A percentile compares a stretch with the other conserved stretches of the same genome.
These are phyloP conservation scores for Halcyon badia DNA, from an alignment of 2,797 vertebrate genomes.

Conservation along the genomic window DNA sequence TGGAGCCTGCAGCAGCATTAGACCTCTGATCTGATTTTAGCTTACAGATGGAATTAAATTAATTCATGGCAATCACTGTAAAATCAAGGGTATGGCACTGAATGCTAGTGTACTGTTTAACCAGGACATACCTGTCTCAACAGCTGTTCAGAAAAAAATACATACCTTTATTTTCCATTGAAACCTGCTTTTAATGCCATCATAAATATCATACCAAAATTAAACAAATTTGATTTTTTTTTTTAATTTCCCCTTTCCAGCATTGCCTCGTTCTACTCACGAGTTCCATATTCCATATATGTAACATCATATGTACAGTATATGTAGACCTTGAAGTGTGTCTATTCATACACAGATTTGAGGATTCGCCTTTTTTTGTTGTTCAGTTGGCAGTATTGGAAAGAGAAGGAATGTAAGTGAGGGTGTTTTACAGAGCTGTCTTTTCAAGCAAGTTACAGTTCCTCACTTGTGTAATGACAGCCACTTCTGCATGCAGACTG, in stretches of 20 bases:
- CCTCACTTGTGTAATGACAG: neutral
- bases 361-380: neutral
- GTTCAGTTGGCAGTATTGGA: neutral
- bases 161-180: constrained; percentile 68
- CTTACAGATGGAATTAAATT: constrained; percentile 81
- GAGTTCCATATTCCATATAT: neutral
- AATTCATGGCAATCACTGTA: constrained; percentile 76
- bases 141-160: constrained; percentile 70
- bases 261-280: neutral
- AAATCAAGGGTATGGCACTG: constrained; percentile 73
- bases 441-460: neutral
- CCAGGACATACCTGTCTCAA: constrained; percentile 68
- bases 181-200: constrained; percentile 56
- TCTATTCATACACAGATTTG: neutral
- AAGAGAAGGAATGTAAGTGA: neutral
- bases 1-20: constrained; percentile 78
- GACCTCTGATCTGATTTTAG: constrained; percentile 83
- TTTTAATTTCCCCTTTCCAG: neutral
- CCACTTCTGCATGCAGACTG: neutral
- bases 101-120: constrained; percentile 62
- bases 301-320: neutral
- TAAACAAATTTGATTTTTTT: constrained; percentile 23
- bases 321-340: neutral
- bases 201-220: constrained; percentile 64
- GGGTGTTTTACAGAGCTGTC: neutral